Conservation (phyloP, 1,140 invertebrate genomes). For the Hylaeus anthracinus region DNA sequence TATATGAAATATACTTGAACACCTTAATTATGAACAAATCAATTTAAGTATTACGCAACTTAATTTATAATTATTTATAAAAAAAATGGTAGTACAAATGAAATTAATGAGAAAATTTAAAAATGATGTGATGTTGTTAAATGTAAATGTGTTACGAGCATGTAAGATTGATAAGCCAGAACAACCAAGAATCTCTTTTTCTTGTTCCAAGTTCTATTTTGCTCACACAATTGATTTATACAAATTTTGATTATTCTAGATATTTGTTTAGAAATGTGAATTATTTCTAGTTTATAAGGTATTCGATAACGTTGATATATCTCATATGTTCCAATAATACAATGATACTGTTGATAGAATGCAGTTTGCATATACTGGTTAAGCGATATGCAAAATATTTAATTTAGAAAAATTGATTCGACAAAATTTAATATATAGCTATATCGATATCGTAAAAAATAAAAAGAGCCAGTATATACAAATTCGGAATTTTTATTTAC, state of each 20-base stretch:
- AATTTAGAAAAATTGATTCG: background rate
- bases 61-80: background rate
- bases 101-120: background rate
- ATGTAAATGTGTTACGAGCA: conserved; percentile 6
- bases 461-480: conserved; percentile 11
- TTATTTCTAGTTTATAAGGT: conserved; percentile 44
- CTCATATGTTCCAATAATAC: background rate
- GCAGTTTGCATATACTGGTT: conserved; percentile 9
- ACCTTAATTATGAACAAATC: background rate
- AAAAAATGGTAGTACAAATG: conserved; percentile 10
- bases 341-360: background rate
- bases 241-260: background rate
- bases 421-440: background rate
- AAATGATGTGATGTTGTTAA: background rate
- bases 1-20: background rate
- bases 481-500: conserved; percentile 26
- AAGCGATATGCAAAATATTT: background rate
- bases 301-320: conserved; percentile 8
- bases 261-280: background rate
- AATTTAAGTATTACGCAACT: background rate
- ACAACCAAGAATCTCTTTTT: background rate
- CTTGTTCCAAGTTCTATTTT: conserved; percentile 7
- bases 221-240: background rate
- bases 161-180: background rate
- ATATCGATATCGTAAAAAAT: background rate